Evolutionary conservation across 2,888 invertebrate genomes (phyloP).

Genomic region (Cerceris rybyensis): DNA sequence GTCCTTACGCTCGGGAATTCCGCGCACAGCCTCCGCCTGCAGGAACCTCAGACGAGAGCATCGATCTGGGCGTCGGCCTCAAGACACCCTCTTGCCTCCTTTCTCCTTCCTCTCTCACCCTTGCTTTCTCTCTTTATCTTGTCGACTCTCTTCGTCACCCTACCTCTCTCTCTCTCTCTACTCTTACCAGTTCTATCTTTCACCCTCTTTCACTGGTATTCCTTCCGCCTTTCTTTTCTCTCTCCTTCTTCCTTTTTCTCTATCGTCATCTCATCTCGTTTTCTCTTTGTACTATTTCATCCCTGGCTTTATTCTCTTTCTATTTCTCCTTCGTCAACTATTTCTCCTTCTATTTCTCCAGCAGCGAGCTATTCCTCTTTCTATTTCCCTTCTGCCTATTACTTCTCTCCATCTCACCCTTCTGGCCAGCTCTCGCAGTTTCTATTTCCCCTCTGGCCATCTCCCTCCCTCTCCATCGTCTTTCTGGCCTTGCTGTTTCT

Average conservation of each 20-base stretch:
- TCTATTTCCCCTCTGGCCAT: too few relatives aligned
- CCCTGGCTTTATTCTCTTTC: too few relatives aligned
- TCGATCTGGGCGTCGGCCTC: slow-evolving; percentile 81
- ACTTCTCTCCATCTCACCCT: too few relatives aligned
- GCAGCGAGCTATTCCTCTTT: too few relatives aligned
- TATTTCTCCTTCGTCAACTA: too few relatives aligned
- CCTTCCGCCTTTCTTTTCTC: slow-evolving; percentile 4
- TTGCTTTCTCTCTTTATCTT: slow-evolving; percentile 36
- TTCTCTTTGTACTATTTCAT: background rate
- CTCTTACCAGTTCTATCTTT: slow-evolving; percentile 22
- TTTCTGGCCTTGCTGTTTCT: too few relatives aligned
- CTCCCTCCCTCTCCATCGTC: too few relatives aligned
- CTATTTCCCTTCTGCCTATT: too few relatives aligned
- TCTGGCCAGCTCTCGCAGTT: too few relatives aligned
- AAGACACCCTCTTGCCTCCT: slow-evolving; percentile 67
- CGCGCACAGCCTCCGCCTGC: slow-evolving; percentile 73
- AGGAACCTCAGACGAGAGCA: slow-evolving; percentile 79
- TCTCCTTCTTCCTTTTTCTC: slow-evolving; percentile 10
- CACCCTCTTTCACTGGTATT: slow-evolving; percentile 12
- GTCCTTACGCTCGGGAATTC: slow-evolving; percentile 62
- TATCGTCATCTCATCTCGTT: slow-evolving; percentile 22
- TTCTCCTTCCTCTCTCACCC: slow-evolving; percentile 33
- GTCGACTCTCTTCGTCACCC: too few relatives aligned
- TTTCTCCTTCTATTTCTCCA: too few relatives aligned
- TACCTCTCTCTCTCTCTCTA: slow-evolving; percentile 30